Evolutionary conservation across 2,113 vertebrate species (phyloP), one percentile per base, ranked within the genome.

Genomic region (Carassius carassius): DNA sequence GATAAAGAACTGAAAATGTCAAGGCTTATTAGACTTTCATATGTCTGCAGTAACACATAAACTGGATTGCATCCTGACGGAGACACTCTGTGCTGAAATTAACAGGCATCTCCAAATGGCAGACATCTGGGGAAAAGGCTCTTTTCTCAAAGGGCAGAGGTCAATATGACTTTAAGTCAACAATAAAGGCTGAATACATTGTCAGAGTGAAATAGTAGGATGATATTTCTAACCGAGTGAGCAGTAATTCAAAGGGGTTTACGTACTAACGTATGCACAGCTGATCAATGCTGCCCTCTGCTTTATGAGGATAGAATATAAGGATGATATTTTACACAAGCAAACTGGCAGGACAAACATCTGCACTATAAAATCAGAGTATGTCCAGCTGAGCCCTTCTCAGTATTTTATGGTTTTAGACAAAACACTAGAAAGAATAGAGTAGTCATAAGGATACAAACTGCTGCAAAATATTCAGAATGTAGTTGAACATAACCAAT

Each of bases 1-100:
- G 83, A 89, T 83, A 87, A 85, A 70, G 81, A 84, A 83, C 84
- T 80, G 82, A 58, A 88, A 89, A 89, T 89, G 88, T 84, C 88
- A 89, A 72, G 72, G 74, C 84, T 86, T 84, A 89, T 87, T 89
- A 87, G 78, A 78, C 79, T 85, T 87, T 81, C 78, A 67, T 76
- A 80, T 80, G 29, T 86, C 77, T 62, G 16, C 21, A 70, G 78
- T 37, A 63, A 78, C 77, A 84, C 47, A 37, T 9, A 83, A 29
- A 29, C 72, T 16, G 69, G 41, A 14, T 35, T 7, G 21, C 23
- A 35, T 58, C 11, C 76, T 25, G 16, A n/a, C 16, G n/a, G 51
- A 73, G 67, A 25, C 37, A 32, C 47, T 82, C 32, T 81, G 21
- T 60, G 23, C 5, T 17, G 7, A 84, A 86, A 86, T 81, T 84